A percentile compares a stretch with the other conserved stretches of the same genome.
Evolutionary conservation across 2,888 invertebrate genomes (phyloP).

Genomic region (Caradrina kadenii): DNA sequence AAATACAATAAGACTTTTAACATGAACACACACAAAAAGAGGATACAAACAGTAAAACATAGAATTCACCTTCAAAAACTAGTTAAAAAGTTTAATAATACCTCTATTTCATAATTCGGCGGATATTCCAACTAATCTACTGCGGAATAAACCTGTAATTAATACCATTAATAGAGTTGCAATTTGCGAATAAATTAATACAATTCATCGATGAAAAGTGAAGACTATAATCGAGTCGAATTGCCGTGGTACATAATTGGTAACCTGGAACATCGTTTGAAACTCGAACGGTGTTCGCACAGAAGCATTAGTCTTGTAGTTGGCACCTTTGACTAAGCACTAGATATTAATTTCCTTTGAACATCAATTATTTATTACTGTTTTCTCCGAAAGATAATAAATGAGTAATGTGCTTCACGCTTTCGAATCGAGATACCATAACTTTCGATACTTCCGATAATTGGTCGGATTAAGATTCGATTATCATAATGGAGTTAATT

Average conservation of each 20-base stretch:
- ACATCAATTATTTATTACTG: conserved; percentile 19
- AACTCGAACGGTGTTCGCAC: conserved; percentile 22
- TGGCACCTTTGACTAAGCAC: conserved; percentile 19
- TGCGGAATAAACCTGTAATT: too few relatives aligned
- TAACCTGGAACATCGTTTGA: conserved; percentile 16
- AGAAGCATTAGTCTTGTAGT: conserved; percentile 1
- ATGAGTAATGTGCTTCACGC: neutral
- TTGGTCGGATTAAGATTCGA: neutral
- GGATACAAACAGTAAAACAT: too few relatives aligned
- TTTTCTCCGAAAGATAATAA: conserved; percentile 11
- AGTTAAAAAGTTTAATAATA: too few relatives aligned
- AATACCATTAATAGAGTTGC: too few relatives aligned
- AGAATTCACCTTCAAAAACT: too few relatives aligned
- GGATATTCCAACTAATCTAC: too few relatives aligned
- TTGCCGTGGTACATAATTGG: conserved; percentile 29
- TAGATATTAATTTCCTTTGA: conserved; percentile 30
- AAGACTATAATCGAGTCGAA: conserved; percentile 24
- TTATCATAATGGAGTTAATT: neutral
- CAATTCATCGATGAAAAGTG: conserved; percentile 22
- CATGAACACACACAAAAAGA: too few relatives aligned
- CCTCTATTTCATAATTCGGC: too few relatives aligned
- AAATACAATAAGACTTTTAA: too few relatives aligned
- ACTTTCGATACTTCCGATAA: neutral
- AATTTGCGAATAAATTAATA: conserved; percentile 5
- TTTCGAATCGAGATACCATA: neutral